phyloP scores from a whole-genome alignment of 2,113 vertebrate genomes.

The Eudorcas thomsonii region DNA sequence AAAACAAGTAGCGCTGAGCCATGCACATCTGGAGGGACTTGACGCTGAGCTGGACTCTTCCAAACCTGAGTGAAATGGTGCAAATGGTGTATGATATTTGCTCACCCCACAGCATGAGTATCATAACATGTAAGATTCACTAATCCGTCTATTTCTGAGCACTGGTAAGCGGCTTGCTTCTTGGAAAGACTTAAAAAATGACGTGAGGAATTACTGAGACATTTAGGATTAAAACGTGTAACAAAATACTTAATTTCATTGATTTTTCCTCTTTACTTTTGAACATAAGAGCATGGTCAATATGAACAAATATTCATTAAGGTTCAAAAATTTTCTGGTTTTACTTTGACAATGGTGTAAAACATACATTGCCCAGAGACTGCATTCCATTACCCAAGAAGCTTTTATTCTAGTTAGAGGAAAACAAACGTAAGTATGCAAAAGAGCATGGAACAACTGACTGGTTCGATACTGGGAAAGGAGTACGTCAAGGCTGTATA shows the following conservation, averaged over 20 bases:
- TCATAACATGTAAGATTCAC: neutral
- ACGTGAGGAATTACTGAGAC: neutral
- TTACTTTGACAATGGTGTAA: neutral
- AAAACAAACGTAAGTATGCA: neutral
- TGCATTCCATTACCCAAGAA: neutral
- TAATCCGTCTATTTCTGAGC: neutral
- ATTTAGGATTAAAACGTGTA: neutral
- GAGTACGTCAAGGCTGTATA: neutral
- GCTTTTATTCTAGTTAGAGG: neutral
- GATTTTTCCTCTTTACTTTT: neutral
- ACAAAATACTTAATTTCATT: neutral
- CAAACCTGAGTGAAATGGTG: neutral
- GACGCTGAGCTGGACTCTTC: neutral
- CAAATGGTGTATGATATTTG: neutral
- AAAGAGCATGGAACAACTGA: neutral
- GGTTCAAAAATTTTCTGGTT: neutral
- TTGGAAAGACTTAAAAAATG: neutral
- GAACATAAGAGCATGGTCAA: neutral
- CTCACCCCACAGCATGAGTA: neutral
- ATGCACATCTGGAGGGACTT: neutral
- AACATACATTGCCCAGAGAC: neutral
- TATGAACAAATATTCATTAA: neutral
- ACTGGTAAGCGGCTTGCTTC: neutral
- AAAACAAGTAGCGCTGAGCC: neutral
- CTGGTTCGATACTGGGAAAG: neutral